These are phyloP conservation scores for Otis tarda DNA, from an alignment of 2,113 vertebrate genomes.

Conservation along the genomic window DNA sequence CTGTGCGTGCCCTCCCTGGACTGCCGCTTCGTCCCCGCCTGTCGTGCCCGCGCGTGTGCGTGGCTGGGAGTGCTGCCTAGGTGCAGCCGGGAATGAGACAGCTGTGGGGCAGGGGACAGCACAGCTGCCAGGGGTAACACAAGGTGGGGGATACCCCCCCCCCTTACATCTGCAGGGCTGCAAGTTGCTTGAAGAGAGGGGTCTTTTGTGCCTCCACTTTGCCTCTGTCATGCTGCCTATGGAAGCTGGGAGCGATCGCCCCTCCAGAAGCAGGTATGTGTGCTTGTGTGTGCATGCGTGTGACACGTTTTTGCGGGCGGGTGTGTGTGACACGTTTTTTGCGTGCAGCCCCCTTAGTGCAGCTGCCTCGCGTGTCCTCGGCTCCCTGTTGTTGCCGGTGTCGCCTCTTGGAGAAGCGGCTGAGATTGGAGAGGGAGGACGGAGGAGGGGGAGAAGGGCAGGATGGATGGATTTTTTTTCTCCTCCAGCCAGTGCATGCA, in stretches of 20 bases:
- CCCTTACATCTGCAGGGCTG: background rate
- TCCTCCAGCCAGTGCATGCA: background rate
- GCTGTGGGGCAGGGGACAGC: conserved; percentile 11
- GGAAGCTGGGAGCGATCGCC: background rate
- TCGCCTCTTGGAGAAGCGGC: background rate
- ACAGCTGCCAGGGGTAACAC: conserved; percentile 30
- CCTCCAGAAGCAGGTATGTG: conserved; percentile 54
- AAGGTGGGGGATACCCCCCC: conserved; percentile 7
- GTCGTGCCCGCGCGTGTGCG: conserved; percentile 36
- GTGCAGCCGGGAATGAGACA: conserved; percentile 29
- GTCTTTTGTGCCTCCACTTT: background rate
- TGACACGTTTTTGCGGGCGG: background rate
- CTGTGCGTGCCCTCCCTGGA: conserved; percentile 30
- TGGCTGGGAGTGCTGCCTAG: conserved; percentile 39
- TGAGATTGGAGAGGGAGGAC: background rate
- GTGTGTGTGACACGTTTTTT: background rate
- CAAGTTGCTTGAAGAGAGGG: conserved; percentile 15
- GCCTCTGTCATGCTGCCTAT: background rate
- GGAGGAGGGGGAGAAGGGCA: background rate
- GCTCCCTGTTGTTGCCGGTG: background rate
- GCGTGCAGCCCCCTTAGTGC: conserved; percentile 13
- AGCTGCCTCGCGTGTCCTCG: conserved; percentile 14
- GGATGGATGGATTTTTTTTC: conserved; percentile 15
- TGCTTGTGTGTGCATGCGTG: background rate
- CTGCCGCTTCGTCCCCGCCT: conserved; percentile 36